These are phyloP conservation scores for Cassiopea xamachana DNA, from an alignment of 30 jellyfish, hydroid and myxozoan genomes.

Conservation along the genomic window DNA sequence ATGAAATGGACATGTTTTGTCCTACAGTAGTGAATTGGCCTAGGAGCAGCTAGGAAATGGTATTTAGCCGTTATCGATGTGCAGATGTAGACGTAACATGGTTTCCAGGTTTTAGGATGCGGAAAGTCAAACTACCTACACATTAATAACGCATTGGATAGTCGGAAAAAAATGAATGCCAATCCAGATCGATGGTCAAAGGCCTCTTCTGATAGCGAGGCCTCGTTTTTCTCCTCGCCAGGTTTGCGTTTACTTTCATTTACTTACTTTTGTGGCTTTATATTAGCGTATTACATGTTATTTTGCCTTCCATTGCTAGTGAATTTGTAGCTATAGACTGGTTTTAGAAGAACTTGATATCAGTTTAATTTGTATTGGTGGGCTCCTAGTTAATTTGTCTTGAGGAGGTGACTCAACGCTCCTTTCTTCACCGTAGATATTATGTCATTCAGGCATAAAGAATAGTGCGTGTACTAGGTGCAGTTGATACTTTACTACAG, in stretches of 20 bases:
- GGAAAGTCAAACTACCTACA: neutral
- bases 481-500: too few species aligned
- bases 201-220: constrained; percentile 98
- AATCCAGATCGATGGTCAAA: constrained; percentile 97
- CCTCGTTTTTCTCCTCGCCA: constrained; percentile 85
- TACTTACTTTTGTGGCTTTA: too few species aligned
- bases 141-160: neutral
- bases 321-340: too few species aligned
- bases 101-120: neutral
- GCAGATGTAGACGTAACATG: neutral
- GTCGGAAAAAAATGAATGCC: constrained; percentile 38
- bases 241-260: constrained; percentile 42
- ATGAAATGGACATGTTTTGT: neutral
- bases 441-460: too few species aligned
- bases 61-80: neutral
- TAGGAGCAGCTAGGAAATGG: neutral
- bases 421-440: too few species aligned
- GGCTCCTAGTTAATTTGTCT: too few species aligned
- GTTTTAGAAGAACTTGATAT: too few species aligned
- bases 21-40: neutral
- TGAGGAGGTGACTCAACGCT: too few species aligned
- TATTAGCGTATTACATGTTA: too few species aligned
- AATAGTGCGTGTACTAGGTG: too few species aligned
- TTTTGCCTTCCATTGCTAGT: too few species aligned
- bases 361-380: too few species aligned